These are phyloP conservation scores for Callyntrura guangdongensis DNA, from an alignment of 2,888 invertebrate genomes.

Conservation along the genomic window DNA sequence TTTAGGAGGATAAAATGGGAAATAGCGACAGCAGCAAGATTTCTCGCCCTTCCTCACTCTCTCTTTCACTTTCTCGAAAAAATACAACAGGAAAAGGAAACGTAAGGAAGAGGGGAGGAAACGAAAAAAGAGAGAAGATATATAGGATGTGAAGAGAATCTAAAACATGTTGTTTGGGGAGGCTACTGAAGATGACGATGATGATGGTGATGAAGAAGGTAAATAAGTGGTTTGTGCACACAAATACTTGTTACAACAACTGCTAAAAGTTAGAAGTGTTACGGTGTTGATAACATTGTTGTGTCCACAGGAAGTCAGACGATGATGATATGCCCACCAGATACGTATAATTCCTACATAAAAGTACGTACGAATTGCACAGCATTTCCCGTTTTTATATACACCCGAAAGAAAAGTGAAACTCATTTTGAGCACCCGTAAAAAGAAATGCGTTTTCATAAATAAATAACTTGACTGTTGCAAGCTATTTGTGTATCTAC, in stretches of 20 bases:
- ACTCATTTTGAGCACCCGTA: neutral
- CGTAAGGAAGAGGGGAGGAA: conserved; percentile 57
- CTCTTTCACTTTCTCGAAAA: conserved; percentile 35
- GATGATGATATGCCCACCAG: conserved; percentile 31
- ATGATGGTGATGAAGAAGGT: conserved; percentile 33
- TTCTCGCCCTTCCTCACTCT: conserved; percentile 15
- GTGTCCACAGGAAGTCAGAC: conserved; percentile 2
- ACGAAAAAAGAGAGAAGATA: conserved; percentile 42
- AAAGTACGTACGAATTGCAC: neutral
- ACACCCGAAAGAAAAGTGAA: conserved; percentile 1
- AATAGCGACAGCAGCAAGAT: conserved; percentile 27
- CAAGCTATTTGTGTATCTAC: no score
- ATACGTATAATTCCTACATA: neutral
- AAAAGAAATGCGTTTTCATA: no score
- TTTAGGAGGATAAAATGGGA: conserved; percentile 22
- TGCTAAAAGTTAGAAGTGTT: neutral
- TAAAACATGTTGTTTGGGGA: conserved; percentile 49
- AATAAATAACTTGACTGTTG: no score
- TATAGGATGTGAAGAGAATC: conserved; percentile 77
- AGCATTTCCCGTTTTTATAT: neutral
- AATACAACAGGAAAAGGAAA: conserved; percentile 76
- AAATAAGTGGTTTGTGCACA: conserved; percentile 32
- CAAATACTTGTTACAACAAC: neutral
- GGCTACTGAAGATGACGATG: neutral
- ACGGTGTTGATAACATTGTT: conserved; percentile 32